These are phyloP conservation scores for Pomatostomus ruficeps DNA, from an alignment of 2,113 vertebrate genomes.

Conservation along the genomic window DNA sequence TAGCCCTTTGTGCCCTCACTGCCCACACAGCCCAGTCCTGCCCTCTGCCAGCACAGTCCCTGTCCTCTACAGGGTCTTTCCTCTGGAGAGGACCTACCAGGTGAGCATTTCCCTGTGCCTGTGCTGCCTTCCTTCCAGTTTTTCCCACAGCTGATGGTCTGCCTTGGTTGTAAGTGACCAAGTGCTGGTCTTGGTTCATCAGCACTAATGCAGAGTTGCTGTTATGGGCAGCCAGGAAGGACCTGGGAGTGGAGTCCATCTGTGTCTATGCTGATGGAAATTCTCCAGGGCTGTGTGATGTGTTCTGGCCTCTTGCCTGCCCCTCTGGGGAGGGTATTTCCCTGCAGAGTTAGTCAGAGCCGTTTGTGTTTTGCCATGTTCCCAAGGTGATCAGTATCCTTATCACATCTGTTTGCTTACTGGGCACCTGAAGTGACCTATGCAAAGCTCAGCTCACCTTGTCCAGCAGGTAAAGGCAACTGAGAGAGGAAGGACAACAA, in stretches of 20 bases:
- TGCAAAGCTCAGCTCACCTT: not conserved
- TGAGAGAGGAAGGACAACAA: not conserved
- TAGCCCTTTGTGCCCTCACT: not conserved
- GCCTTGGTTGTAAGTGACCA: not conserved
- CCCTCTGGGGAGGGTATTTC: not conserved
- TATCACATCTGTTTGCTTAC: not conserved
- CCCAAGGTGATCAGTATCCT: not conserved
- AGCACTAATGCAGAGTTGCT: not conserved
- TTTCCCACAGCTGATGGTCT: not conserved
- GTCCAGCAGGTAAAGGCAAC: not conserved
- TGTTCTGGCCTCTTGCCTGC: not conserved
- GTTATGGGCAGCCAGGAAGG: not conserved
- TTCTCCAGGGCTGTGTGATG: not conserved
- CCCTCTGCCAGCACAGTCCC: not conserved
- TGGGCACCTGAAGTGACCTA: not conserved
- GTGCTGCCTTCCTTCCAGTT: not conserved
- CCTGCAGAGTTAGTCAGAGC: not conserved
- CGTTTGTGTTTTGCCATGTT: not conserved
- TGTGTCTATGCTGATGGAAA: not conserved
- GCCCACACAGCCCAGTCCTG: not conserved
- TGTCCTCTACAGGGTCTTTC: not conserved
- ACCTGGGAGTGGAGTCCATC: rapidly evolving
- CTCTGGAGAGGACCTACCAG: not conserved
- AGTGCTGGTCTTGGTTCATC: not conserved
- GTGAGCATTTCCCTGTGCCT: not conserved